Evolutionary conservation across 1,140 invertebrate species (phyloP).

Genomic region (Brachionus angularis): DNA sequence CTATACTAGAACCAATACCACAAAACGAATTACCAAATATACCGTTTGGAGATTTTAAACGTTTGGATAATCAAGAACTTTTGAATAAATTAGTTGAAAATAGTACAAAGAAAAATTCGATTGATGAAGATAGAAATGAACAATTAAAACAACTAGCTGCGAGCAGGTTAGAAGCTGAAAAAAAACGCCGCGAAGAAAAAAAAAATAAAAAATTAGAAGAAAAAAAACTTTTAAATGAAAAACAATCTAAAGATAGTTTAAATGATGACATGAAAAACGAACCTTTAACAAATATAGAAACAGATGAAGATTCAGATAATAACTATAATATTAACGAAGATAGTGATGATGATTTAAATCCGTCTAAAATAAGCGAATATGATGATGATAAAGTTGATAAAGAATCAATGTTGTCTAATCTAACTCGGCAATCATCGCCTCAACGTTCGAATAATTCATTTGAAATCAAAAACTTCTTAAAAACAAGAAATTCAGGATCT

Average conservation of each 20-base stretch:
- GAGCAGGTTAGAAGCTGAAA: conserved; percentile 1
- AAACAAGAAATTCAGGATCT: conserved; percentile 17
- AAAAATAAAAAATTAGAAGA: background rate
- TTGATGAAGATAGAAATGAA: conserved; percentile 17
- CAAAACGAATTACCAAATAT: background rate
- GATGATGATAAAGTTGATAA: conserved; percentile 17
- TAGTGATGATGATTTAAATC: conserved; percentile 6
- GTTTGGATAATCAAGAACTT: background rate
- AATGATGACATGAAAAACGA: too few species aligned
- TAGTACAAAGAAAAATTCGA: background rate
- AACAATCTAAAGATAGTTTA: too few species aligned
- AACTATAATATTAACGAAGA: conserved; percentile 3
- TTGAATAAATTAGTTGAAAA: conserved; percentile 5
- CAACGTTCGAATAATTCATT: conserved; percentile 14
- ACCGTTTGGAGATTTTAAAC: conserved; percentile 33
- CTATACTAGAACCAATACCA: conserved; percentile 16
- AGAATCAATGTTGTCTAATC: conserved; percentile 21
- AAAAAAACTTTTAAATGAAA: too few species aligned
- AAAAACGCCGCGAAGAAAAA: conserved; percentile 1
- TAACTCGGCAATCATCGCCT: conserved; percentile 22
- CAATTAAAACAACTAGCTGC: conserved; percentile 3
- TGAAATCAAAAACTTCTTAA: background rate
- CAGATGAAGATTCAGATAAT: conserved; percentile 21
- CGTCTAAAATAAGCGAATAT: conserved; percentile 28
- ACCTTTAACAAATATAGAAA: background rate